These are phyloP conservation scores for Solenodon paradoxus DNA, from an alignment of 2,113 vertebrate species.

Conservation along the genomic window DNA sequence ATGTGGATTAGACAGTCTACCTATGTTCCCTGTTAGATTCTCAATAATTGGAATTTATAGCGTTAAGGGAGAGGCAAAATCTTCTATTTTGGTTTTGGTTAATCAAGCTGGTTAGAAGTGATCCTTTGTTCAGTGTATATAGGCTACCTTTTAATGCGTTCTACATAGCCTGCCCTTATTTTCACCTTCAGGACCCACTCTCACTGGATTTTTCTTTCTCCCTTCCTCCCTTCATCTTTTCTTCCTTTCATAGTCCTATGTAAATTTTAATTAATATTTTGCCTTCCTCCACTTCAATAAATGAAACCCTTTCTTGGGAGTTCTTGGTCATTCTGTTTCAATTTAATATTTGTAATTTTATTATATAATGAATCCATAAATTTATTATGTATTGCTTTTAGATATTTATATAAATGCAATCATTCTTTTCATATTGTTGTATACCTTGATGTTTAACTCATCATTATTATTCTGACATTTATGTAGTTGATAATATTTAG, in stretches of 20 bases:
- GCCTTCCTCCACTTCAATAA: not conserved
- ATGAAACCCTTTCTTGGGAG: not conserved
- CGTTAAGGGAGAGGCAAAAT: not conserved
- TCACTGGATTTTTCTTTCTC: not conserved
- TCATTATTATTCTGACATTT: conserved; percentile 4
- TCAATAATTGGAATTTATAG: not conserved
- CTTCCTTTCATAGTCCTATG: not conserved
- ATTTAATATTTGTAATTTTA: not conserved
- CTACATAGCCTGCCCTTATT: not conserved
- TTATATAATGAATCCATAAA: not conserved
- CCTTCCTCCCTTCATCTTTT: not conserved
- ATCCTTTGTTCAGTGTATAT: not conserved
- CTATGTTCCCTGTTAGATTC: not conserved
- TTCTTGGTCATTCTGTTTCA: not conserved
- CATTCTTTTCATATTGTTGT: not conserved
- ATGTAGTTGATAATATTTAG: not conserved
- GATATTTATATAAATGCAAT: not conserved
- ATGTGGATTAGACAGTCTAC: not conserved
- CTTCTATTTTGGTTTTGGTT: not conserved
- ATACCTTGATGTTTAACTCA: not conserved
- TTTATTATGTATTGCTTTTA: not conserved
- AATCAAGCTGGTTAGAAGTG: not conserved
- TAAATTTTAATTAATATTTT: not conserved
- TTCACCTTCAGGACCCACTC: not conserved
- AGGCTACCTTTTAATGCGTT: not conserved